phyloP scores from a whole-genome alignment of 2,113 vertebrate species.

The Philantomba maxwellii region DNA sequence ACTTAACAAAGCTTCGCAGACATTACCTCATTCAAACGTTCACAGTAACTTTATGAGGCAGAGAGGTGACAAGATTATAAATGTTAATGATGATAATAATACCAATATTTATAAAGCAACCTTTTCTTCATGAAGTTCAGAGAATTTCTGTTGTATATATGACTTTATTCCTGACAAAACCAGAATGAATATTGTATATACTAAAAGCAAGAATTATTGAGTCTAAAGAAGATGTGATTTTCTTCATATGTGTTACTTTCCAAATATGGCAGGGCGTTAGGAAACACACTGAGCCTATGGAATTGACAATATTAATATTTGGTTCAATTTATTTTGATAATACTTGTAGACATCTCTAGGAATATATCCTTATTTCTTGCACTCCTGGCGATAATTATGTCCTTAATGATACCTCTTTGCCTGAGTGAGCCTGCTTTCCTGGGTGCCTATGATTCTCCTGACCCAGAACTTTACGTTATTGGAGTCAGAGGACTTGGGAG shows the following conservation, averaged over 20 bases:
- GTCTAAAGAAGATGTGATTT: neutral
- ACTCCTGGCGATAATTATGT: neutral
- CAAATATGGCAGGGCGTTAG: neutral
- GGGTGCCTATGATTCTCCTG: too few relatives aligned
- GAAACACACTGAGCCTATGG: neutral
- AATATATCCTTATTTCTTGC: neutral
- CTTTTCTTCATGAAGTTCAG: neutral
- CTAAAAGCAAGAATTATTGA: neutral
- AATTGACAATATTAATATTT: neutral
- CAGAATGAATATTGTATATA: neutral
- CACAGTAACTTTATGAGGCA: constrained; percentile 8
- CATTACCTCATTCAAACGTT: constrained; percentile 57
- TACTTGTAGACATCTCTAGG: neutral
- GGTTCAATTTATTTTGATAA: neutral
- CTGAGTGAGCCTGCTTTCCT: neutral
- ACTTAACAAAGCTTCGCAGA: constrained; percentile 21
- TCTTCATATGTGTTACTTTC: neutral
- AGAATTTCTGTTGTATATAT: neutral
- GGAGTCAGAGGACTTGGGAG: neutral
- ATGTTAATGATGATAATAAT: constrained; percentile 28
- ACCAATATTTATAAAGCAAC: neutral
- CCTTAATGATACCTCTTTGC: too few relatives aligned
- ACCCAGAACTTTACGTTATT: too few relatives aligned
- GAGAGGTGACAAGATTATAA: constrained; percentile 6
- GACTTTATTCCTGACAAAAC: neutral